Conservation (phyloP, 2,888 invertebrate genomes). For the Eremobia ochroleuca region DNA sequence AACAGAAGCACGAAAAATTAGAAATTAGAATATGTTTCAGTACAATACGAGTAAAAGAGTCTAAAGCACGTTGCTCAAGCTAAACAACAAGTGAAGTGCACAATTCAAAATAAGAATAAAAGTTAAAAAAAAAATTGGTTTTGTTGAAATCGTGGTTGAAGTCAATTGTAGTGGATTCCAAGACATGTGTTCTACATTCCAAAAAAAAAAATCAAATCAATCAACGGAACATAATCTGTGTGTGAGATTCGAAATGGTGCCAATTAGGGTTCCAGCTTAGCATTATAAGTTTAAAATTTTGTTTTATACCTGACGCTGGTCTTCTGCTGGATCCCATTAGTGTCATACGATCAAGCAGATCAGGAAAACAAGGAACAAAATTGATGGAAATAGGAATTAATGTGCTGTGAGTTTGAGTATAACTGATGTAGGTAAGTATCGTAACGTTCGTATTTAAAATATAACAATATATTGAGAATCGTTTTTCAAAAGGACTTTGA, state of each 20-base stretch:
- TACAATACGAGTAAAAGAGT: too few relatives aligned
- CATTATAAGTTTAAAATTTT: too few relatives aligned
- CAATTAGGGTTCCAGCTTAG: too few relatives aligned
- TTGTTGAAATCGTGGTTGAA: too few relatives aligned
- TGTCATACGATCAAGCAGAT: background rate
- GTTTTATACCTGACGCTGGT: background rate
- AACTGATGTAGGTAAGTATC: background rate
- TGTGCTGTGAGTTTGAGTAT: background rate
- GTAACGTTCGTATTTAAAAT: background rate
- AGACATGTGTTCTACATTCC: too few relatives aligned
- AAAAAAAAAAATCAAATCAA: background rate
- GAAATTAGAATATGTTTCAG: background rate
- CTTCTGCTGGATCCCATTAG: background rate
- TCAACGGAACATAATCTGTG: too few relatives aligned
- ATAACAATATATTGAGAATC: background rate
- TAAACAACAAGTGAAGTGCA: background rate
- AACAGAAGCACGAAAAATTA: background rate
- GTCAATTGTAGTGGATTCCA: too few relatives aligned
- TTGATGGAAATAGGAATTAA: background rate
- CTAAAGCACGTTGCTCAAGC: background rate
- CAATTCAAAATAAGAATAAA: too few relatives aligned
- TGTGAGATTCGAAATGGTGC: background rate
- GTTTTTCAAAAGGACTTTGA: background rate
- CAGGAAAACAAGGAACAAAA: background rate
- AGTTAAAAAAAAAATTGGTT: too few relatives aligned